Evolutionary conservation across 1,140 invertebrate species (phyloP), one percentile per base, ranked within the genome.

Genomic region (Lucilia sericata): DNA sequence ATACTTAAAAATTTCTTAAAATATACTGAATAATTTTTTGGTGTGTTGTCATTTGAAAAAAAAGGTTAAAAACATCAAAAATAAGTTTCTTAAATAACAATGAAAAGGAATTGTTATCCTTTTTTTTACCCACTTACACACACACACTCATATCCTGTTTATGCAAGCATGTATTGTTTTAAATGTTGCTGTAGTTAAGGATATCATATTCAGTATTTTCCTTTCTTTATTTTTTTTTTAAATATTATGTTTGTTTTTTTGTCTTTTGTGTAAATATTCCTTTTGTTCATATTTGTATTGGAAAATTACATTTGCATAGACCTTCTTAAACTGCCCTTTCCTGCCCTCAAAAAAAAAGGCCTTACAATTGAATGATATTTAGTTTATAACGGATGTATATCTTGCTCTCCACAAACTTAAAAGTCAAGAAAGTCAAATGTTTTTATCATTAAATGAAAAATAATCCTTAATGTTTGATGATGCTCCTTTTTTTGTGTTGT

Each of bases 261-360:
- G 0, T 55, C 12, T 55, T 7, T 12, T 14, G 42, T 7, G 42
- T n/a, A 55, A 12, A 55, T 55, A 55, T n/a, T 55, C 17, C 49
- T 55, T 55, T 55, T 55, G 51, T 55, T 55, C 17, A 55, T 55
- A 55, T 55, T 55, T 55, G 42, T 42, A 42, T 42, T 42, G 51
- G 17, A 55, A 42, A 76, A 36, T 42, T 42, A 76, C 34, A 76
- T 76, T 76, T 76, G 34, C 74, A 76, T 76, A 36, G 74, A 19
- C 60, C n/a, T 74, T 74, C 21, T 74, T 36, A 74, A 75, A 75
- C 21, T 4, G 21, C 49, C 13, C 49, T 49, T 17, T 55, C 5
- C 12, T 17, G 13, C 51, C 13, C 17, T 0, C 17, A 12, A n/a
- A n/a, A 76, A 42, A 76, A 76, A 30, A 76, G 74, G 74, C 36